A percentile compares a stretch with the other conserved stretches of the same genome.
phyloP scores from a whole-genome alignment of 2,888 invertebrate species.

The Cheilosia pagana region DNA sequence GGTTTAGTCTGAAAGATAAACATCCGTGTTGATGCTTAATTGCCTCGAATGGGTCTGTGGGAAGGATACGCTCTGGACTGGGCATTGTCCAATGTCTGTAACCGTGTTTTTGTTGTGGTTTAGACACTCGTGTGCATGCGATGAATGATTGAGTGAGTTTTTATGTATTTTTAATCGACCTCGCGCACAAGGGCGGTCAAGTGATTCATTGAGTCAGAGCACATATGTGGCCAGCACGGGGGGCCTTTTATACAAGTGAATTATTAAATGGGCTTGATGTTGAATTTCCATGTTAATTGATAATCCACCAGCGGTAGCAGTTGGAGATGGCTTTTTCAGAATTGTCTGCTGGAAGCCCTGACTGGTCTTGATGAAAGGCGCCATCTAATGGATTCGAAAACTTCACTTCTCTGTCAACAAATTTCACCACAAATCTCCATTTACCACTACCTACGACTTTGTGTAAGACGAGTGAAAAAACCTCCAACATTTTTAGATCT shows the following conservation, averaged over 20 bases:
- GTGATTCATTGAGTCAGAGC: constrained; percentile 32
- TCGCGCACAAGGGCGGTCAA: constrained; percentile 8
- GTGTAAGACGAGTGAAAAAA: constrained; percentile 7
- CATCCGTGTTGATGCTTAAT: constrained; percentile 73
- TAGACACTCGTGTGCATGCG: constrained; percentile 43
- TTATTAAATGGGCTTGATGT: constrained; percentile 10
- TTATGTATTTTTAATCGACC: constrained; percentile 72
- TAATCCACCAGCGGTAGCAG: too few species aligned
- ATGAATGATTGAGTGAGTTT: constrained; percentile 68
- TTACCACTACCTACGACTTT: constrained; percentile 11
- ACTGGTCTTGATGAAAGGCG: too few species aligned
- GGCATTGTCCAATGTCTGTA: neutral
- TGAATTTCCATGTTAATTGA: too few species aligned
- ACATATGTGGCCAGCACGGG: constrained; percentile 32
- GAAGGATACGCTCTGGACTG: neutral
- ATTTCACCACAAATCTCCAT: too few species aligned
- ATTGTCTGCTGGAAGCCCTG: too few species aligned
- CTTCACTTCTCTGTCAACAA: too few species aligned
- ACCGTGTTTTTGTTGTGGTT: constrained; percentile 39
- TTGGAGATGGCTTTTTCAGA: too few species aligned
- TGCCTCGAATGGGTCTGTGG: constrained; percentile 66
- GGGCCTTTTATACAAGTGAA: constrained; percentile 48
- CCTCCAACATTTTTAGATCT: neutral
- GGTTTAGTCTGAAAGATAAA: constrained; percentile 71
- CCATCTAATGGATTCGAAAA: too few species aligned